Percentiles rank a stretch among this genome's conserved stretches.
Conservation (phyloP, 92 coral and sea anemone species). For the Plumapathes pennacea region DNA sequence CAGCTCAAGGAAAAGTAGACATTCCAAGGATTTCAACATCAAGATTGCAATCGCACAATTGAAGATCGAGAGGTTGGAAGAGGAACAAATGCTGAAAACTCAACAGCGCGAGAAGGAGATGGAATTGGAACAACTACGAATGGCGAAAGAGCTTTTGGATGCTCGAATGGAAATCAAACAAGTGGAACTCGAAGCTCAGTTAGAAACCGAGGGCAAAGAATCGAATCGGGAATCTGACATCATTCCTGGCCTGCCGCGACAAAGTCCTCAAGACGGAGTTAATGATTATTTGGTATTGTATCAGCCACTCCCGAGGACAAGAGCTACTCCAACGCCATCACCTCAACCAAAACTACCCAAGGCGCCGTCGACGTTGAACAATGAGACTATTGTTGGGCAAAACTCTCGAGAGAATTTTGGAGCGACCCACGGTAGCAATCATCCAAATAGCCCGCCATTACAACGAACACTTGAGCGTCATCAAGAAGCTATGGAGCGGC, state of each 20-base stretch:
- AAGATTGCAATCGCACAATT: neutral
- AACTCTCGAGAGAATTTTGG: too few relatives aligned
- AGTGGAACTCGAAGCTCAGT: neutral
- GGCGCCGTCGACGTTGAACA: neutral
- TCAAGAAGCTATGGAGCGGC: neutral
- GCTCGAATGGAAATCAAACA: slow-evolving; percentile 4
- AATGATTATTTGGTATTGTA: neutral
- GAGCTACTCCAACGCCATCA: too few relatives aligned
- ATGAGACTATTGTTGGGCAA: neutral
- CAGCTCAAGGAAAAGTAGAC: neutral
- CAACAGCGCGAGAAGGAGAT: neutral
- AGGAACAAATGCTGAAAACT: neutral
- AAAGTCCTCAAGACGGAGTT: neutral
- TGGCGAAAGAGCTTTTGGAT: slow-evolving; percentile 3
- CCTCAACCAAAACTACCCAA: neutral
- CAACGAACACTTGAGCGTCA: neutral
- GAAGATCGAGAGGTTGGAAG: neutral
- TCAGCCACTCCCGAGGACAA: too few relatives aligned
- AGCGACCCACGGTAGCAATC: too few relatives aligned
- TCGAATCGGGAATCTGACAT: neutral
- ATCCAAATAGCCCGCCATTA: too few relatives aligned
- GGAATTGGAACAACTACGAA: slow-evolving; percentile 4
- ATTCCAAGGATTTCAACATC: neutral
- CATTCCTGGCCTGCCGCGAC: neutral
- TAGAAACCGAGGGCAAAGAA: too few relatives aligned